A percentile compares a stretch with the other conserved stretches of the same genome.
Evolutionary conservation across 92 coral and sea anemone genomes (phyloP).

Genomic region (Phenganax subtilis): DNA sequence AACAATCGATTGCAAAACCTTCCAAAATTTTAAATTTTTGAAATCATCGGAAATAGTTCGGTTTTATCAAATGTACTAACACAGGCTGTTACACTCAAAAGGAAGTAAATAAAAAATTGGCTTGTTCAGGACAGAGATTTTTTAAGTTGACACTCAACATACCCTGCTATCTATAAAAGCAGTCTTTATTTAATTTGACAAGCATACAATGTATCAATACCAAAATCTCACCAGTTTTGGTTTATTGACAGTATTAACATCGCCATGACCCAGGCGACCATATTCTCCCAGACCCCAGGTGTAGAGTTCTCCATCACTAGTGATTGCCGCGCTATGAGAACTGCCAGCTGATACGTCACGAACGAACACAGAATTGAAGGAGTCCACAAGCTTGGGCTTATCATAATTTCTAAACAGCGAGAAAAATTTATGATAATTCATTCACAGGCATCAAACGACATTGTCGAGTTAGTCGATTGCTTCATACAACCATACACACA

Average conservation of each 20-base stretch:
- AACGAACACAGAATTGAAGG: conserved; percentile 71
- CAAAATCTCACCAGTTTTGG: conserved; percentile 66
- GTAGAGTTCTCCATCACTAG: conserved; percentile 73
- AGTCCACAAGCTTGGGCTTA: conserved; percentile 79
- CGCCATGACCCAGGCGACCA: conserved; percentile 97
- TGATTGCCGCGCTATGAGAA: conserved; percentile 88
- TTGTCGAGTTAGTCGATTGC: not conserved
- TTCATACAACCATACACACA: not conserved
- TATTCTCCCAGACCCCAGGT: conserved; percentile 99
- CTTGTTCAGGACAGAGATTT: no score
- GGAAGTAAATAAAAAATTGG: not conserved
- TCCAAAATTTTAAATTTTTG: no score
- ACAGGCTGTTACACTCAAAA: not conserved
- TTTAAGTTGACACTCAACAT: no score
- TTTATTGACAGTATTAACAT: conserved; percentile 68
- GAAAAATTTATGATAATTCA: not conserved
- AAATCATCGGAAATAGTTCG: no score
- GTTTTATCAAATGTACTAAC: no score
- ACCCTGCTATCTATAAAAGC: not conserved
- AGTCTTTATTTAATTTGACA: not conserved
- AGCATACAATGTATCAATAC: not conserved
- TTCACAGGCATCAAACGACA: not conserved
- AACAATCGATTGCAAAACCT: no score
- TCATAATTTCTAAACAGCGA: conserved; percentile 65
- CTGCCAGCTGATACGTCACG: conserved; percentile 95